Percentiles rank a stretch among this genome's conserved stretches.
Evolutionary conservation across 2,888 invertebrate species (phyloP).

Genomic region (Busseola fusca): DNA sequence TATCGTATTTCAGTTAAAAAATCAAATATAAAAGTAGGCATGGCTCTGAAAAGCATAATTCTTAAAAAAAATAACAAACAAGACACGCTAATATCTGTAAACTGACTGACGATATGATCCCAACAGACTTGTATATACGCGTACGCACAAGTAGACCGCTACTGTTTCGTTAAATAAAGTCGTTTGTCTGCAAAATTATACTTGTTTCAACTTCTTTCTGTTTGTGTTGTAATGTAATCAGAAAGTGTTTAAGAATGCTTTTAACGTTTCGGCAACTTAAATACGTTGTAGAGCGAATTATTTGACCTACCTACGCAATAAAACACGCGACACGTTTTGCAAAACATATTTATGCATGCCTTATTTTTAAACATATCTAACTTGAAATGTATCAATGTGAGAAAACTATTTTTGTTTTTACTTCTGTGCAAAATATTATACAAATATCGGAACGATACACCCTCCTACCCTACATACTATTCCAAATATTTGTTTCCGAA

Average conservation of each 20-base stretch:
- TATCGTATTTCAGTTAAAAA: background rate
- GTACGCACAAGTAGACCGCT: slow-evolving; percentile 3
- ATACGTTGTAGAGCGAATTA: slow-evolving; percentile 13
- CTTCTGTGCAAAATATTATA: background rate
- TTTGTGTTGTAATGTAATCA: slow-evolving; percentile 38
- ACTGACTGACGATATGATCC: slow-evolving; percentile 18
- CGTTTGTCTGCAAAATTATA: slow-evolving; percentile 26
- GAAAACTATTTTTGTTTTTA: background rate
- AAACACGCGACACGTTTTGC: background rate
- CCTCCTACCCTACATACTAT: slow-evolving; percentile 5
- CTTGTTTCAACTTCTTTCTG: slow-evolving; percentile 22
- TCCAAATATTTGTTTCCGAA: slow-evolving; percentile 38
- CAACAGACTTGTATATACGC: slow-evolving; percentile 1
- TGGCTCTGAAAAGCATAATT: background rate
- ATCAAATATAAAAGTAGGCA: background rate
- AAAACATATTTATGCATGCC: background rate
- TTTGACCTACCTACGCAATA: background rate
- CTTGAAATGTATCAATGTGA: background rate
- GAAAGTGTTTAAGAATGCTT: slow-evolving; percentile 42
- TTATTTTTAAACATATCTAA: background rate
- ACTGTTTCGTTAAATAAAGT: slow-evolving; percentile 37
- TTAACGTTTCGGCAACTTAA: slow-evolving; percentile 29
- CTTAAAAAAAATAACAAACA: slow-evolving; percentile 1
- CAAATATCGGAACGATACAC: slow-evolving; percentile 3
- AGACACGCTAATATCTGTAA: background rate